phyloP scores from a whole-genome alignment of 2,888 invertebrate species.

The Herminia tarsipennalis region DNA sequence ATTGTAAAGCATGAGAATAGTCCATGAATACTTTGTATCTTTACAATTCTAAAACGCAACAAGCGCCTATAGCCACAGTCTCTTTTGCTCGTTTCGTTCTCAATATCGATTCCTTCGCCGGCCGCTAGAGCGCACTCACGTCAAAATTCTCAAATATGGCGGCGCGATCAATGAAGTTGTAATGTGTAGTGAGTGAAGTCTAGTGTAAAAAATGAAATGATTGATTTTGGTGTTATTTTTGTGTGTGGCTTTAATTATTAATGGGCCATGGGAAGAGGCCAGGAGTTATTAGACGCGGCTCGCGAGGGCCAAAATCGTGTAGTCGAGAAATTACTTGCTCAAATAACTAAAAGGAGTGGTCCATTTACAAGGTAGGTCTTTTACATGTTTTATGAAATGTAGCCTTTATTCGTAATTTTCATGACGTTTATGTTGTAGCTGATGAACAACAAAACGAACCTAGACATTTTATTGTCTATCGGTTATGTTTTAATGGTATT shows the following conservation, averaged over 20 bases:
- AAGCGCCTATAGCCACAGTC: conserved; percentile 6
- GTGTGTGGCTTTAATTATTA: conserved; percentile 71
- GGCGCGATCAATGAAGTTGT: conserved; percentile 91
- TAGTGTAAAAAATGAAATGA: conserved; percentile 81
- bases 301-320: conserved; percentile 95
- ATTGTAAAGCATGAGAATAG: no score
- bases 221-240: conserved; percentile 80
- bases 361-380: conserved; percentile 94
- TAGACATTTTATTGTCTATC: neutral
- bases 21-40: neutral
- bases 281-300: conserved; percentile 97
- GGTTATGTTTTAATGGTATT: conserved; percentile 5
- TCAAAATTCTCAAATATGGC: conserved; percentile 87
- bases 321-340: conserved; percentile 96
- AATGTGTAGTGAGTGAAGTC: conserved; percentile 81
- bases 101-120: conserved; percentile 70
- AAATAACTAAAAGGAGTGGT: conserved; percentile 96
- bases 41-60: neutral
- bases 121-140: conserved; percentile 82
- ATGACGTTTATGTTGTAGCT: neutral
- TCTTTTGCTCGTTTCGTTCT: conserved; percentile 9
- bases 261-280: conserved; percentile 96
- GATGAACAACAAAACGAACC: neutral
- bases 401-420: conserved; percentile 4
- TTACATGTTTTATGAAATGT: conserved; percentile 55